Percentiles rank a stretch among this genome's conserved stretches.
Evolutionary conservation across 2,113 vertebrate species (phyloP).

Genomic region (pig (Sus scrofa)): DNA sequence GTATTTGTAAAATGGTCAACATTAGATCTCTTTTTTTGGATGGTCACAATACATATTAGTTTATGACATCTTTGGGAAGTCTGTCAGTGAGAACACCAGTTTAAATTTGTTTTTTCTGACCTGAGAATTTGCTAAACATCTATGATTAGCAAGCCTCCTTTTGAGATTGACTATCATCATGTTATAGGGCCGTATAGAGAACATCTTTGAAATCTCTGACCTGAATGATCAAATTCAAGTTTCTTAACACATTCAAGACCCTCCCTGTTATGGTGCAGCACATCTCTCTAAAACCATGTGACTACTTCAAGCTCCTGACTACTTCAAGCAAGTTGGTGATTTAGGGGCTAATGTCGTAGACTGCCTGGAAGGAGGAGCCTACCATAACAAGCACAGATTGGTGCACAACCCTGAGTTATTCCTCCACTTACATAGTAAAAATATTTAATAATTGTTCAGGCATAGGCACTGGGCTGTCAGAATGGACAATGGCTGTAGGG

Average conservation of each 20-base stretch:
- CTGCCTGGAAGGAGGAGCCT: background rate
- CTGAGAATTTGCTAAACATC: background rate
- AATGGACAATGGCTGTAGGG: background rate
- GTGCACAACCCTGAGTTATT: background rate
- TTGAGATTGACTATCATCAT: background rate
- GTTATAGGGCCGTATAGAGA: background rate
- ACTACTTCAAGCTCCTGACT: background rate
- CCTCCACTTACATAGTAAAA: background rate
- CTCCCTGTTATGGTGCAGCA: too few species aligned
- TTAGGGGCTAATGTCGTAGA: background rate
- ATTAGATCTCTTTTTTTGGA: background rate
- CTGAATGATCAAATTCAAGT: background rate
- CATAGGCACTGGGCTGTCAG: background rate
- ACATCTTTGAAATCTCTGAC: background rate
- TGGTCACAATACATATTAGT: background rate
- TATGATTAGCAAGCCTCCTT: background rate
- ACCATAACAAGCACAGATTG: background rate
- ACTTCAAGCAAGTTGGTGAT: background rate
- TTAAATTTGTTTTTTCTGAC: background rate
- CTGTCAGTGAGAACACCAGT: fast-evolving
- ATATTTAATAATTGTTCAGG: background rate
- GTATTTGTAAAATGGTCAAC: background rate
- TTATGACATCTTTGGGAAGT: background rate
- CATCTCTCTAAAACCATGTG: background rate
- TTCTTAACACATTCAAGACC: background rate